A percentile compares a stretch with the other conserved stretches of the same genome.
phyloP scores from a whole-genome alignment of 2,888 invertebrate species.

The Branchipolynoe longqiensis region DNA sequence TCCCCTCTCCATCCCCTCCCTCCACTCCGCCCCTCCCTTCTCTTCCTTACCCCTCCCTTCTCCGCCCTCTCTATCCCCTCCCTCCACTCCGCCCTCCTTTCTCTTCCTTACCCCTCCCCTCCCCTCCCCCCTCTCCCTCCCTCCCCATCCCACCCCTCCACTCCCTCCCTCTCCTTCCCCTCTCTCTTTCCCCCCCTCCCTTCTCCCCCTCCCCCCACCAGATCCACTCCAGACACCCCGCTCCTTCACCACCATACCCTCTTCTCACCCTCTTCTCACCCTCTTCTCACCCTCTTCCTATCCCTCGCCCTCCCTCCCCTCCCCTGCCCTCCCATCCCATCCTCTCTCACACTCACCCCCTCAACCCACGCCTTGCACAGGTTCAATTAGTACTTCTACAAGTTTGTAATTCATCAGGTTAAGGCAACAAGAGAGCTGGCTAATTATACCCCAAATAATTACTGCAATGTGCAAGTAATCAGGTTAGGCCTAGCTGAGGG shows the following conservation, averaged over 20 bases:
- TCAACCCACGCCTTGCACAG: no score
- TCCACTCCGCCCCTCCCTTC: neutral
- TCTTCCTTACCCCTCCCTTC: neutral
- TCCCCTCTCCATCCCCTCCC: neutral
- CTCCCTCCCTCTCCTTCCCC: neutral
- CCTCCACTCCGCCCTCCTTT: neutral
- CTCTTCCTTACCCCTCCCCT: neutral
- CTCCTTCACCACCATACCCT: neutral
- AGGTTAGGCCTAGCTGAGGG: no score
- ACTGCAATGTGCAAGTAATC: no score
- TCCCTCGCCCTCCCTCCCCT: no score
- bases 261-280: neutral
- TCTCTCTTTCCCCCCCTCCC: neutral
- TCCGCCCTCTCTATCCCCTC: neutral
- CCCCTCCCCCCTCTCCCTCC: neutral
- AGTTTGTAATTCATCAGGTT: no score
- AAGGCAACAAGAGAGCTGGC: no score
- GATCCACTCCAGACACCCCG: neutral
- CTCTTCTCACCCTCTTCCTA: no score
- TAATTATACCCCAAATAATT: no score
- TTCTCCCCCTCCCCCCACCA: neutral
- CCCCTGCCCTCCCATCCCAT: no score
- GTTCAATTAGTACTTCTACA: no score
- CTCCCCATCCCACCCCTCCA: neutral
- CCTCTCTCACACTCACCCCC: no score